Evolutionary conservation across 2,888 invertebrate genomes (phyloP), one percentile per base, ranked within the genome.

Genomic region (Drosophila rubida): DNA sequence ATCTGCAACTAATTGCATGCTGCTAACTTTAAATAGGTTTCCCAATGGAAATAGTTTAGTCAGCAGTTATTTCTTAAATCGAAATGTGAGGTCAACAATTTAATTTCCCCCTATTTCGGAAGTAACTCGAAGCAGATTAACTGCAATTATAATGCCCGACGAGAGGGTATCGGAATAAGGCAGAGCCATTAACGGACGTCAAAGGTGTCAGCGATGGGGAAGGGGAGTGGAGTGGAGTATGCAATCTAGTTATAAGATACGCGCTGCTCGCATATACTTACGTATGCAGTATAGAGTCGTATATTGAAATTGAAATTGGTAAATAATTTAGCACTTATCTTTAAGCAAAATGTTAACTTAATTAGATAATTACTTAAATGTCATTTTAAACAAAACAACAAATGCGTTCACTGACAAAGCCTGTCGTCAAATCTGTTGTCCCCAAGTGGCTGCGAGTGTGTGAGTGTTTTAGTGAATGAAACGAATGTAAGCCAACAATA

Each of bases 281-380:
- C 13, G 14, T 5, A 16, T 45, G 32, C 35, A 23, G 22, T 23
- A 25, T n/a, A 53, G 42, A 53, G 30, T 53, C 32, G 54, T 54
- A n/a, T 44, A 16, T 54, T 22, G 54, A 14, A 62, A 68, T 64
- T 59, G 63, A 69, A 65, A 65, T 72, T 69, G 70, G 54, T 67
- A 71, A 73, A 87, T 87, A 81, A 83, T 78, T 79, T 82, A 77
- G 73, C 78, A 79, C 79, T 87, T 83, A 84, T 87, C 86, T 78
- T 77, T 80, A 81, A 80, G 87, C 86, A 83, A 85, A 86, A 86
- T 87, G 89, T 87, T 86, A 82, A 80, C 79, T 89, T 89, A 89
- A 89, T 90, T 88, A 87, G 87, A 87, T 88, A 84, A 90, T 87
- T 87, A 80, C 78, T 76, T 81, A 75, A 80, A 80, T 77, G 84